Conservation (phyloP, 2,888 invertebrate species). For the Epirrhoe tristata region DNA sequence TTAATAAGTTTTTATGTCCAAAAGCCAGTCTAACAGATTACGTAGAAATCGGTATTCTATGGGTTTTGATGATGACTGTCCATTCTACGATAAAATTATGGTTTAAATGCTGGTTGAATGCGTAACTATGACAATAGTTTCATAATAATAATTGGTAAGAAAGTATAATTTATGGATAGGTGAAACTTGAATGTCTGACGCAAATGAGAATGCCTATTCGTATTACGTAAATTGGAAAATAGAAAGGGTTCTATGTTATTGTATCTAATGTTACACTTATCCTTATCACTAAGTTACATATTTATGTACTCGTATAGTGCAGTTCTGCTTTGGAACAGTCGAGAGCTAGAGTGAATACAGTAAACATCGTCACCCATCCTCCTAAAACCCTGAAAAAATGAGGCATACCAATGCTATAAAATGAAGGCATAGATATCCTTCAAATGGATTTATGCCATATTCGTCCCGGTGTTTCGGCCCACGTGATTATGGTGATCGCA, state of each 20-base stretch:
- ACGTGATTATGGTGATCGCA: too few relatives aligned
- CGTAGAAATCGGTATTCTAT: background rate
- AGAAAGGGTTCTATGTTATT: conserved; percentile 1
- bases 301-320: too few relatives aligned
- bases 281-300: background rate
- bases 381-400: too few relatives aligned
- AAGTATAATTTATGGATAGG: conserved; percentile 29
- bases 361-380: too few relatives aligned
- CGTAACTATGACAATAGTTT: conserved; percentile 32
- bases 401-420: too few relatives aligned
- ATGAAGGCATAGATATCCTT: too few relatives aligned
- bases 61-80: conserved; percentile 16
- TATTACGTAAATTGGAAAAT: conserved; percentile 29
- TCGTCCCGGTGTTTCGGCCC: too few relatives aligned
- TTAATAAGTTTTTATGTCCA: too few relatives aligned
- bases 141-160: conserved; percentile 38
- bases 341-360: too few relatives aligned
- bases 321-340: too few relatives aligned
- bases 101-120: conserved; percentile 26
- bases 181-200: conserved; percentile 24
- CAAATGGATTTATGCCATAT: too few relatives aligned
- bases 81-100: conserved; percentile 13
- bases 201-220: conserved; percentile 14
- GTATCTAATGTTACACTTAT: background rate
- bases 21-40: too few relatives aligned